phyloP scores from a whole-genome alignment of 2,797 vertebrate genomes.

The Crenichthys baileyi region DNA sequence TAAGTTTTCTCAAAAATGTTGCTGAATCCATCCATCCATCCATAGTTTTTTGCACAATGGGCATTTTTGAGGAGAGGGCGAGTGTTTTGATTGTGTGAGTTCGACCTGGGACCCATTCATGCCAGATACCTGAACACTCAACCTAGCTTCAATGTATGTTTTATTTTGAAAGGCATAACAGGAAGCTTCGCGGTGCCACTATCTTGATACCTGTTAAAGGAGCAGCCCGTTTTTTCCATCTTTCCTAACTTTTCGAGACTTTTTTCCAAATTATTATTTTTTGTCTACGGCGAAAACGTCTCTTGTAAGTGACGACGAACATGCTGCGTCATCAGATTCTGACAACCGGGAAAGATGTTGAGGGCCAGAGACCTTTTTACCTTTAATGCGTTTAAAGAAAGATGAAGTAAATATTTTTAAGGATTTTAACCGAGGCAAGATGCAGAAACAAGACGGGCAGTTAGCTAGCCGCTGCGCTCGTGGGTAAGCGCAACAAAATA shows the following conservation, averaged over 20 bases:
- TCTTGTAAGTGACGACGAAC: neutral
- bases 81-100: neutral
- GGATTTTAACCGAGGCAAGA: slow-evolving; percentile 4
- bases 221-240: slow-evolving; percentile 12
- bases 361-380: neutral
- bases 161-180: slow-evolving; percentile 40
- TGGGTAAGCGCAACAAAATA: slow-evolving; percentile 26
- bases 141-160: fast-evolving
- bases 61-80: too few species aligned
- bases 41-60: too few species aligned
- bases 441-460: slow-evolving; percentile 32
- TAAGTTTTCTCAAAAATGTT: too few species aligned
- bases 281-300: neutral
- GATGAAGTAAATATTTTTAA: slow-evolving; percentile 25
- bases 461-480: slow-evolving; percentile 60
- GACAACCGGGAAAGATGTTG: neutral
- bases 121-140: neutral
- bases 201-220: neutral
- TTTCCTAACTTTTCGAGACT: slow-evolving; percentile 54
- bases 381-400: slow-evolving; percentile 3
- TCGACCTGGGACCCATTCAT: neutral
- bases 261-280: slow-evolving; percentile 18
- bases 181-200: neutral
- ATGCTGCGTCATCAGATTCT: neutral
- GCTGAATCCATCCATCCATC: too few species aligned